These are phyloP conservation scores for Psylliodes chrysocephalus DNA, from an alignment of 2,888 invertebrate genomes.

Conservation along the genomic window DNA sequence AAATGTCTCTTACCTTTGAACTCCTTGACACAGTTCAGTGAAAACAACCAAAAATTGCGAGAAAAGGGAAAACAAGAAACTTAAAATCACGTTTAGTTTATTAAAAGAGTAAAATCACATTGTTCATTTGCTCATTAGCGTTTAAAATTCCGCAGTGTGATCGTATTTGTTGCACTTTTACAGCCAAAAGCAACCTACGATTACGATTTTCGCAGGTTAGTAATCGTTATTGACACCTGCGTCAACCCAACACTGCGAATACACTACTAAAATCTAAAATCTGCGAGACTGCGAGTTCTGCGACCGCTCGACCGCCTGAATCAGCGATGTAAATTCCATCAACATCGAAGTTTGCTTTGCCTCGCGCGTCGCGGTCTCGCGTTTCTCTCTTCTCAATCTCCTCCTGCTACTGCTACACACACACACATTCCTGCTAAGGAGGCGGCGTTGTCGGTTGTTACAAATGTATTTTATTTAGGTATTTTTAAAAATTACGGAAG, in stretches of 20 bases:
- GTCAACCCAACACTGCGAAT: neutral
- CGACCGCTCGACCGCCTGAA: neutral
- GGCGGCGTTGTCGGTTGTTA: neutral
- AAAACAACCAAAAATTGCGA: neutral
- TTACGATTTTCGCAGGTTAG: neutral
- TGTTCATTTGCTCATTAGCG: neutral
- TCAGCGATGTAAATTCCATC: neutral
- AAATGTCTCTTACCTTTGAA: constrained; percentile 1
- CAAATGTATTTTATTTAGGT: too few relatives aligned
- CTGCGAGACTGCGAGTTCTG: neutral
- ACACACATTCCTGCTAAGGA: neutral
- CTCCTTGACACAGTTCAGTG: neutral
- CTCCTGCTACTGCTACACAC: neutral
- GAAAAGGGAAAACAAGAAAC: neutral
- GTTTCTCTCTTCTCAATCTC: neutral
- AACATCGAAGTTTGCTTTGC: neutral
- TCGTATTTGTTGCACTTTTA: neutral
- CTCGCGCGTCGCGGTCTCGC: neutral
- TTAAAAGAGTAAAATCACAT: neutral
- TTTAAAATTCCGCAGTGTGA: neutral
- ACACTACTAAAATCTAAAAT: too few relatives aligned
- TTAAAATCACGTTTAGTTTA: neutral
- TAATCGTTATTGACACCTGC: neutral
- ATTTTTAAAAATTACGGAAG: too few relatives aligned
- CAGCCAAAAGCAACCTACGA: neutral